Conservation (phyloP, 2,888 invertebrate genomes). For the Mythimna vitellina region DNA sequence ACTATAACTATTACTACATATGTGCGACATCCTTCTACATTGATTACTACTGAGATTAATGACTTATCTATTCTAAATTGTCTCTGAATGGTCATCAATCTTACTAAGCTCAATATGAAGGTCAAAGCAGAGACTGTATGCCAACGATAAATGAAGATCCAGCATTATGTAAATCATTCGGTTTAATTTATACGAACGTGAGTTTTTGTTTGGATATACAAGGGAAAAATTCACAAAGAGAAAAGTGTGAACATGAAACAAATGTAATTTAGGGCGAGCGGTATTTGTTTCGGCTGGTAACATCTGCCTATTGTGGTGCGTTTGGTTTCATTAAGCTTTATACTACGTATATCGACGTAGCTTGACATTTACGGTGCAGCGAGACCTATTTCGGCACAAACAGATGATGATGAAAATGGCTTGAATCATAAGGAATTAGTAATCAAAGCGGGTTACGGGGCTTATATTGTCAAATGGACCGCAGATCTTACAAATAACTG, state of each 20-base stretch:
- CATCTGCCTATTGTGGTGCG: conserved; percentile 55
- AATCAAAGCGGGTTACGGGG: conserved; percentile 17
- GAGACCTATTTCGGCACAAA: conserved; percentile 48
- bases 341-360: conserved; percentile 30
- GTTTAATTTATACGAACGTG: conserved; percentile 50
- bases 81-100: conserved; percentile 54
- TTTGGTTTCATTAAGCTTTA: conserved; percentile 46
- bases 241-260: conserved; percentile 56
- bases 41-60: conserved; percentile 44
- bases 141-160: conserved; percentile 61
- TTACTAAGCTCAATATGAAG: conserved; percentile 48
- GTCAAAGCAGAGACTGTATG: conserved; percentile 46
- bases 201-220: conserved; percentile 42
- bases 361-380: conserved; percentile 30
- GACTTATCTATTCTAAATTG: conserved; percentile 49
- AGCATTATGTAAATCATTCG: conserved; percentile 59
- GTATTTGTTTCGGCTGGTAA: conserved; percentile 55
- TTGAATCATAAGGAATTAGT: conserved; percentile 32
- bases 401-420: conserved; percentile 40
- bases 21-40: conserved; percentile 22
- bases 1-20: conserved; percentile 34
- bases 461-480: conserved; percentile 30
- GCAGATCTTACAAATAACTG: conserved; percentile 18
- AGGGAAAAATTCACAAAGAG: conserved; percentile 34
- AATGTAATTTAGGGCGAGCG: conserved; percentile 57